Base-by-base conservation (phyloP, 1,140 invertebrate species). In the Zaprionus ghesquierei region DNA sequence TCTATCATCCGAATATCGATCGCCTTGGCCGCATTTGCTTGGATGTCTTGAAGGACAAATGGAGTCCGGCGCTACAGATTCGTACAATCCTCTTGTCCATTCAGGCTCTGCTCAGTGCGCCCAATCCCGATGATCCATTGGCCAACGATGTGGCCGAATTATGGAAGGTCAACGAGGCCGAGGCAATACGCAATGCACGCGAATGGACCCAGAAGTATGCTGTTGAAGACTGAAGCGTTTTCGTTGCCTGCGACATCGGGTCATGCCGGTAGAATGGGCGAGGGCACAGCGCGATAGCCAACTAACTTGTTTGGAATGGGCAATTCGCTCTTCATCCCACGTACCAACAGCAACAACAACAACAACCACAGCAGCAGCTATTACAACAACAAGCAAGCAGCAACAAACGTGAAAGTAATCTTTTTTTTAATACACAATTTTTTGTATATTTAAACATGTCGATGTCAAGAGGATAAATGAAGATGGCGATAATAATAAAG, bases 61-160 rank as follows among this genome's bases (percentile, higher is more conserved):
- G 98, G 98, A 98, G 97, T 92, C 98, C 98, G 46, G 98, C 98
- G 15, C 94, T 99, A 79, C 98, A 99, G 93, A 99, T 99, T 81
- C 95, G 98, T 90, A 99, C 98, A 66, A 97, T 99, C 62, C 94
- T 99, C 58, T 93, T 99, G 54, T 99, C 98, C 20, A 99, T 99
- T 93, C 98, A 99, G 93, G 98, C 98, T 72, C 94, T 99, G 71
- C 92, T 99, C 62, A 98, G 97, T 89, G 98, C 98, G 64, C 98
- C 98, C 10, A 99, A 99, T 94, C 98, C 98, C 12, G 98, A 99
- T 92, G 98, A 99, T 94, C 98, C 98, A 15, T 93, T 99, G 82
- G 97, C 97, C 44, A 98, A 98, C 93, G 97, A 97, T 93, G 97
- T 99, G 69, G 98, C 98, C 54, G 97, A 98, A 92, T 94, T 98